phyloP scores from a whole-genome alignment of 2,113 vertebrate species.

The Chauna torquata region DNA sequence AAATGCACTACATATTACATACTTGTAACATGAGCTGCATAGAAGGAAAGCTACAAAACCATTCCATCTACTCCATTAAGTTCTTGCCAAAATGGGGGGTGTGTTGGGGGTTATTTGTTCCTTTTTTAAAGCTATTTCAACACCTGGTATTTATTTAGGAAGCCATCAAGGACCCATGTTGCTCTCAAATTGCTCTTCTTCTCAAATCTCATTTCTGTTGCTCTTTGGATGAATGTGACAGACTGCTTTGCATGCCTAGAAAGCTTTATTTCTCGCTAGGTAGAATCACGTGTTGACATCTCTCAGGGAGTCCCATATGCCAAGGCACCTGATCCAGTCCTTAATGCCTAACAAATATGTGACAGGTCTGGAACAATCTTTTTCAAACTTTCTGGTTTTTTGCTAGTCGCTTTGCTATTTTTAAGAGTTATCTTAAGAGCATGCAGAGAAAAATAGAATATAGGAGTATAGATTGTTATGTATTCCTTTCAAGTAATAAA shows the following conservation, averaged over 20 bases:
- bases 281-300: not conserved
- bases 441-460: not conserved
- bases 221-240: not conserved
- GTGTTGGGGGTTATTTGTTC: not conserved
- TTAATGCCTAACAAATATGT: not conserved
- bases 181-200: constrained; percentile 10
- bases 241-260: not conserved
- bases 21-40: not conserved
- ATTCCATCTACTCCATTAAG: not conserved
- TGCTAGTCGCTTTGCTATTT: not conserved
- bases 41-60: not conserved
- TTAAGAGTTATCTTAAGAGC: too few relatives aligned
- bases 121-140: not conserved
- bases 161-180: not conserved
- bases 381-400: not conserved
- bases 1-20: not conserved
- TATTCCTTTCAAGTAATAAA: not conserved
- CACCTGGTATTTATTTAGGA: constrained; percentile 25
- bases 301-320: constrained; percentile 21
- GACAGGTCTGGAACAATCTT: not conserved
- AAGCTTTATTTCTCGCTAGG: not conserved
- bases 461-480: not conserved
- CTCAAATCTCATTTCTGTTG: not conserved
- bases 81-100: not conserved
- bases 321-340: not conserved